Base-by-base conservation (phyloP, 2,797 vertebrate species). In the Microchirus variegatus region DNA sequence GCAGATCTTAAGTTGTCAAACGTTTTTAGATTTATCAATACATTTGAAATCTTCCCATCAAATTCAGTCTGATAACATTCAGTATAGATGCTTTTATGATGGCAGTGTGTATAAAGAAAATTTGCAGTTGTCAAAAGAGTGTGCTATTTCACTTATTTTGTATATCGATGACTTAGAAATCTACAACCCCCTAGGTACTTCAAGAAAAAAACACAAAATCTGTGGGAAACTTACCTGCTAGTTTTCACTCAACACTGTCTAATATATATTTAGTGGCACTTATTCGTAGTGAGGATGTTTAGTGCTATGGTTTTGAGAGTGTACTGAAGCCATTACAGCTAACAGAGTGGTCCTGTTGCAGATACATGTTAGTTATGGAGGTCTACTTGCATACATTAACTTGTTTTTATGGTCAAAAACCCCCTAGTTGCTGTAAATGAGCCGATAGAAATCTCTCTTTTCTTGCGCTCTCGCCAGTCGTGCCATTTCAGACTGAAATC, bases 271-370 rank as follows among this genome's bases (percentile, higher is more conserved):
- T 56, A 22, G 19, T 5, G 3, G 22, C 22, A 22, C 22, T n/a
- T n/a, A n/a, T n/a, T 22, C 5, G 22, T 22, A 55, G 55, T 45
- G 56, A 46, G 51, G 63, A 62, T 52, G 6, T 73, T 9, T 56
- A 61, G 47, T 52, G 19, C 9, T 57, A 62, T 57, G 57, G 45
- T 8, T 61, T 26, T 68, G 50, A 54, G 8, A 68, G 60, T 43
- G 37, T 60, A 45, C 48, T 70, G 31, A 1, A 61, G 56, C 57
- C n/a, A n/a, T n/a, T n/a, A n/a, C n/a, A n/a, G n/a, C n/a, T n/a
- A n/a, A n/a, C n/a, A n/a, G n/a, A n/a, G n/a, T n/a, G n/a, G n/a
- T n/a, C n/a, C n/a, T n/a, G n/a, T n/a, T n/a, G n/a, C n/a, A n/a
- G n/a, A n/a, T n/a, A n/a, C n/a, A n/a, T n/a, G n/a, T n/a, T n/a